Base-by-base conservation (phyloP, 2,113 vertebrate genomes). In the Cyprinodon variegatus region DNA sequence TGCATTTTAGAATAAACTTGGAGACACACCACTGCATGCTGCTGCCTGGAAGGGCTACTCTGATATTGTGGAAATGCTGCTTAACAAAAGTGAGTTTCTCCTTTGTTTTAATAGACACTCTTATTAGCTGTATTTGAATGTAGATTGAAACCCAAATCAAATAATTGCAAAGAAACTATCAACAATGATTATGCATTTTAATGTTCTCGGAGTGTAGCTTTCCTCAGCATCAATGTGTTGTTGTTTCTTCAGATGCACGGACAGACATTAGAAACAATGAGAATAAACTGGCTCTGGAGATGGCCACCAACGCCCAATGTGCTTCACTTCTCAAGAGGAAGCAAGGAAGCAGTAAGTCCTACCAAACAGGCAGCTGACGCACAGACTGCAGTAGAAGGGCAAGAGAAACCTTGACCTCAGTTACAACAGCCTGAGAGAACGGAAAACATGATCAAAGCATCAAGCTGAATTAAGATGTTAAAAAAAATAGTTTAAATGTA, bases 21-120 rank as follows among this genome's bases (percentile, higher is more conserved):
- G 98, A 76, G 98, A 99, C 91, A 98, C 98, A 6, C 85, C 93
- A 86, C 92, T 99, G 86, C 98, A 99, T 37, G 98, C 98, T 82
- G 98, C 98, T 76, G 95, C 97, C 70, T 99, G 98, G 98, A 99
- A 99, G 73, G 98, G 98, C 77, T 98, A 99, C 82, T 95, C 96
- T 79, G 98, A 99, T 90, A 98, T 99, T 77, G 96, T 98, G 90
- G 96, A 98, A 94, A 94, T 98, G 94, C 93, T 99, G 82, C 94
- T 99, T 79, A 95, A 84, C 77, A 98, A 96, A 93, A 93, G 98
- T 99, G 90, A 91, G 90, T 84, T 9, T 74, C 4, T 8, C 3
- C 0, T 15, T 3, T 68, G 0, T 36, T 46, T 12, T 9, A 46
- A 74, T 65, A 3, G 4, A 65, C 11, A n/a, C 13, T 22, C 2